These are phyloP conservation scores for Mirza zaza DNA, from an alignment of 2,113 vertebrate genomes.

Conservation along the genomic window DNA sequence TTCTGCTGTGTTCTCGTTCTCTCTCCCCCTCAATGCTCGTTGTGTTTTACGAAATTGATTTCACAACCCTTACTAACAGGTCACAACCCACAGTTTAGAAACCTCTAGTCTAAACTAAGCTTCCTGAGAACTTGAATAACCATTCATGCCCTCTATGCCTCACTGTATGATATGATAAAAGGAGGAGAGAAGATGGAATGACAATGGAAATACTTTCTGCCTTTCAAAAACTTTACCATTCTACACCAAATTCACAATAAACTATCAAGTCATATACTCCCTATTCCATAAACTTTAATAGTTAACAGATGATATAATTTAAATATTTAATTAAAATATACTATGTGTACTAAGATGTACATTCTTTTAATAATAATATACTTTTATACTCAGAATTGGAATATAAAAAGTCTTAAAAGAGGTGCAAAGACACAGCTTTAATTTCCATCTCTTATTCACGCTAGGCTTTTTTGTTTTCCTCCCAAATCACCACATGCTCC, in stretches of 20 bases:
- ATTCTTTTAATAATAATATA: neutral
- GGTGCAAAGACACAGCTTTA: neutral
- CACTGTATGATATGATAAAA: neutral
- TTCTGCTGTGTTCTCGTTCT: neutral
- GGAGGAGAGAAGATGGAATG: neutral
- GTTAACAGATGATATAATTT: neutral
- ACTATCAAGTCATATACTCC: neutral
- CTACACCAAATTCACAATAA: neutral
- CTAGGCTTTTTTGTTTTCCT: neutral
- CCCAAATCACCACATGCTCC: too few relatives aligned
- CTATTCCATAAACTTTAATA: neutral
- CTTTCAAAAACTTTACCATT: neutral
- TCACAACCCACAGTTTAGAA: neutral
- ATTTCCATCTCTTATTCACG: neutral
- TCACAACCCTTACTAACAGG: neutral
- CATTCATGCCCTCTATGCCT: neutral
- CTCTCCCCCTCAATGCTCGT: neutral
- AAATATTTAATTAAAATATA: neutral
- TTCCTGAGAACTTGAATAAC: neutral
- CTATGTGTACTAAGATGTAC: neutral
- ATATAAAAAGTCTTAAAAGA: neutral
- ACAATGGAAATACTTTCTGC: neutral
- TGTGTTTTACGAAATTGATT: neutral
- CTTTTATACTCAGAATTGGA: neutral
- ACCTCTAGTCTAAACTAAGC: neutral